Base-by-base conservation (phyloP, 2,113 vertebrate genomes). In the Alces alces region DNA sequence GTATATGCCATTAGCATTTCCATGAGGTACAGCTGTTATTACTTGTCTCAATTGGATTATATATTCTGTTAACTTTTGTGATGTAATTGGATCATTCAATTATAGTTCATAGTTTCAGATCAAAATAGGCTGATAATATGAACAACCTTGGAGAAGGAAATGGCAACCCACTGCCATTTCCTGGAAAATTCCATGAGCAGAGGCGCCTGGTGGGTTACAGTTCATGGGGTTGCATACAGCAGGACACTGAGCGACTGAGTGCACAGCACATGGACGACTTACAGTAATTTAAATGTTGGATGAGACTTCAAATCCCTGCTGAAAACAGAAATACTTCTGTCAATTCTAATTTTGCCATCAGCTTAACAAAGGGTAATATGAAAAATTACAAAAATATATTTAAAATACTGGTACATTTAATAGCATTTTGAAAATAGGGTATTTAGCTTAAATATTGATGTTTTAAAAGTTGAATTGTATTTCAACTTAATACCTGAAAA, bases 51-150 rank as follows among this genome's bases (percentile, higher is more conserved):
- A 1, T 57, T 93, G 17, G 39, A 57, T 60, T 43, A 78, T 36
- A 60, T n/a, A 45, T 39, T 73, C 15, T 86, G 2, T 47, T 95
- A 90, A 54, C 15, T 90, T 91, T 88, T 89, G 55, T 93, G 76
- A 13, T 88, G 43, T 96, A 93, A 64, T 82, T 97, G 82, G 28
- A 83, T 45, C 21, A 79, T 73, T 94, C 36, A 54, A 13, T 50
- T 78, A 80, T 54, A 86, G 39, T 86, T 91, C 36, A 84, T 97
- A 96, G 70, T 92, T 89, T 96, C 86, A 90, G 86, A 78, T 54
- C 25, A 91, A 80, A 36, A 89, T 6, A 91, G 76, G 27, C 96
- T 93, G 55, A 92, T 94, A 39, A 93, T 85, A 92, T 66, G 79
- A 89, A 86, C 3, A 23, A 36, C 10, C 66, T 39, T 39, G 19